These are phyloP conservation scores for Trematocara zebra DNA, from an alignment of 2,113 vertebrate genomes.

Conservation along the genomic window DNA sequence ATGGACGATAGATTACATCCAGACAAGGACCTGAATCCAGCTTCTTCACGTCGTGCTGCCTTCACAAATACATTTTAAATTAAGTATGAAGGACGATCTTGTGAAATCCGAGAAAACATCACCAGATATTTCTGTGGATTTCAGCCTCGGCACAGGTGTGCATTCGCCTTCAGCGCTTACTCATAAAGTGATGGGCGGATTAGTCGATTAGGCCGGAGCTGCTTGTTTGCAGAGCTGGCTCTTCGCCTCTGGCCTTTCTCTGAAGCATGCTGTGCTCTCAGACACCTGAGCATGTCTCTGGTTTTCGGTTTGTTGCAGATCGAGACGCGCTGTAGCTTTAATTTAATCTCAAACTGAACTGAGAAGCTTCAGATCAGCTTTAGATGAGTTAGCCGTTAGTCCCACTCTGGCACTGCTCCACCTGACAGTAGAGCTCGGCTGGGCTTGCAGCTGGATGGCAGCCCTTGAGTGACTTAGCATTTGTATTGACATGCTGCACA, in stretches of 20 bases:
- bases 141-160: background rate
- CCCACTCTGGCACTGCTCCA: background rate
- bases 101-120: background rate
- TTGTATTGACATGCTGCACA: conserved; percentile 56
- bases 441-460: conserved; percentile 16
- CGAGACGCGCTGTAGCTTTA: rapidly evolving
- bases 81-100: background rate
- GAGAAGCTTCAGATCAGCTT: background rate
- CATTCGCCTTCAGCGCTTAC: background rate
- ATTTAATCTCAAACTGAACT: background rate
- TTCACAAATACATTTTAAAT: background rate
- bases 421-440: background rate
- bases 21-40: background rate
- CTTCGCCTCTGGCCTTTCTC: background rate
- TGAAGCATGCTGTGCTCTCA: background rate
- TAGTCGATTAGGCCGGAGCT: background rate
- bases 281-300: background rate
- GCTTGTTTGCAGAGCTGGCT: background rate
- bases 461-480: conserved; percentile 41
- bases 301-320: background rate
- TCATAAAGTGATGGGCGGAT: background rate
- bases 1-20: background rate
- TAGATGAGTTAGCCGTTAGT: background rate
- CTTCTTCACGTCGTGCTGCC: background rate
- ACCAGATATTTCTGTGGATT: background rate